Conservation (phyloP, 2,888 invertebrate genomes). For the Drosophila eohydei region DNA sequence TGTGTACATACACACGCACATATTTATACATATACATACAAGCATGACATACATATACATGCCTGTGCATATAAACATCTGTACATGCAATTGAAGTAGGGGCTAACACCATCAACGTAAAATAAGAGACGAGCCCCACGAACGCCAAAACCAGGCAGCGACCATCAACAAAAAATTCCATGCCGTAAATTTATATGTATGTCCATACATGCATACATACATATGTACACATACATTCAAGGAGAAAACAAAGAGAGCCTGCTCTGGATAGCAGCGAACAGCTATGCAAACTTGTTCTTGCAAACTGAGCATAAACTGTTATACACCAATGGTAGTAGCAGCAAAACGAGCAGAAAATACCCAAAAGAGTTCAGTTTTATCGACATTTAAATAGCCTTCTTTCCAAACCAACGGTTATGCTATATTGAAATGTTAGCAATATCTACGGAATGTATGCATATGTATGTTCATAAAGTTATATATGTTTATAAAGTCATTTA, state of each 20-base stretch:
- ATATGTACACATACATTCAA: not conserved
- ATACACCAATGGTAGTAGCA: conserved; percentile 40
- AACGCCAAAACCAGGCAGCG: conserved; percentile 36
- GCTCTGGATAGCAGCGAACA: conserved; percentile 6
- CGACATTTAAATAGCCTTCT: conserved; percentile 32
- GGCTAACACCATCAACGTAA: conserved; percentile 27
- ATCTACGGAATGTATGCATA: not conserved
- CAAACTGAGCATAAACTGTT: conserved; percentile 50
- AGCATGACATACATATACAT: not conserved
- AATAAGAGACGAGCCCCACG: conserved; percentile 71
- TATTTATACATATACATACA: not conserved
- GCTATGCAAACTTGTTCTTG: conserved; percentile 48
- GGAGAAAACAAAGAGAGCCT: conserved; percentile 20
- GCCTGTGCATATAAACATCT: not conserved
- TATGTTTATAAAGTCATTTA: not conserved
- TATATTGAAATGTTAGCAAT: not conserved
- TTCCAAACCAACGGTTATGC: not conserved
- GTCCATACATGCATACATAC: not conserved
- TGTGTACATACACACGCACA: not conserved
- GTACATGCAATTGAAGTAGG: conserved; percentile 10
- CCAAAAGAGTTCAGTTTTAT: conserved; percentile 23
- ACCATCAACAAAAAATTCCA: conserved; percentile 22
- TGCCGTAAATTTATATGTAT: not conserved
- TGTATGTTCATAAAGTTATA: not conserved
- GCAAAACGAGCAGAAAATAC: conserved; percentile 27